phyloP scores from a whole-genome alignment of 2,888 invertebrate genomes.

The Macrosiphum euphorbiae region DNA sequence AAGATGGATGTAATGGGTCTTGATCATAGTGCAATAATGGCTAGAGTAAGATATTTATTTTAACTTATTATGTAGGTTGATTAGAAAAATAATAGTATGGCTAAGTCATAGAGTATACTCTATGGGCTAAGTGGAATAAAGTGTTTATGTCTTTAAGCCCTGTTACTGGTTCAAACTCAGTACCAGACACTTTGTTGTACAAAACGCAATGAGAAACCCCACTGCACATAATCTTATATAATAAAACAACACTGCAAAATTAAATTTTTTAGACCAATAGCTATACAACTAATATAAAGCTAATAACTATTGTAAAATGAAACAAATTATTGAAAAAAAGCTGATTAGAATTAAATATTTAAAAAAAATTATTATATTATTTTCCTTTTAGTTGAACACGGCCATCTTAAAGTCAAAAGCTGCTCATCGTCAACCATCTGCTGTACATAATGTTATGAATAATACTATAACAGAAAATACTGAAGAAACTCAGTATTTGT shows the following conservation, averaged over 20 bases:
- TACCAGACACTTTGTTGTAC: neutral
- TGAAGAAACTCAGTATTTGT: constrained; percentile 33
- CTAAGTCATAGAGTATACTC: too few relatives aligned
- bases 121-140: neutral
- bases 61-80: neutral
- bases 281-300: neutral
- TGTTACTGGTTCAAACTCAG: neutral
- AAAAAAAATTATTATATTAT: neutral
- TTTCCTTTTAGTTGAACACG: constrained; percentile 9
- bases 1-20: constrained; percentile 65
- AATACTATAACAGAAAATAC: neutral
- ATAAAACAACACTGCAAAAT: neutral
- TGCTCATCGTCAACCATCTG: constrained; percentile 26
- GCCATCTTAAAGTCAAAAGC: constrained; percentile 53
- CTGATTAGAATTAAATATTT: neutral
- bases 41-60: constrained; percentile 68
- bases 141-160: neutral
- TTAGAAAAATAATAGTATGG: neutral
- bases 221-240: neutral
- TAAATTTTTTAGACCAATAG: neutral
- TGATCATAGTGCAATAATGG: constrained; percentile 78
- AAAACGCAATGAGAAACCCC: neutral
- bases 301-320: neutral
- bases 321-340: neutral
- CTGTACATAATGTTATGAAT: neutral